Conservation (phyloP, 1,140 invertebrate species). For the Eupristina koningsbergeri region DNA sequence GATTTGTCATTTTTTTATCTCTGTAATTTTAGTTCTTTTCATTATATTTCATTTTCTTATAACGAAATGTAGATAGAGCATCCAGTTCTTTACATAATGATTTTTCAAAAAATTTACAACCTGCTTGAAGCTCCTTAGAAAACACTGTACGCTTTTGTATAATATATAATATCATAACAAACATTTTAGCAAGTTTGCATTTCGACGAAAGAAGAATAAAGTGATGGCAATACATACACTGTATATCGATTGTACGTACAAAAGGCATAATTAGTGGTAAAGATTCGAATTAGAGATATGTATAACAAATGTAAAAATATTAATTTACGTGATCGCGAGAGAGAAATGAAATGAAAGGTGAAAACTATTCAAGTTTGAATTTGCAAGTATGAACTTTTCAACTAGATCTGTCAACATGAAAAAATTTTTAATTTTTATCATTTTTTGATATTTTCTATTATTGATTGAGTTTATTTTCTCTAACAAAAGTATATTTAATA, state of each 20-base stretch:
- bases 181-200: conserved; percentile 26
- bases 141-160: conserved; percentile 37
- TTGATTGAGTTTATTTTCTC: background rate
- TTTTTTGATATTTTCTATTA: no score
- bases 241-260: conserved; percentile 42
- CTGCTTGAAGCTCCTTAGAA: conserved; percentile 31
- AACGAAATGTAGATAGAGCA: conserved; percentile 62
- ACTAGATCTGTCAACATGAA: background rate
- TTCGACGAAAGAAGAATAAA: conserved; percentile 39
- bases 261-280: conserved; percentile 40
- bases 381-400: background rate
- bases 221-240: conserved; percentile 13
- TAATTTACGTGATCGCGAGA: conserved; percentile 27
- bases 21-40: background rate
- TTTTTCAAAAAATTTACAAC: conserved; percentile 29
- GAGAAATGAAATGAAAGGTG: conserved; percentile 28
- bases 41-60: conserved; percentile 51
- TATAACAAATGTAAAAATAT: conserved; percentile 47
- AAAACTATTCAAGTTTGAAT: background rate
- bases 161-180: conserved; percentile 39
- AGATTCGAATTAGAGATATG: conserved; percentile 40
- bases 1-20: background rate
- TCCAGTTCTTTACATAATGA: conserved; percentile 29
- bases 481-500: background rate
- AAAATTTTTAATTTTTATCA: background rate